phyloP scores from a whole-genome alignment of 1,140 invertebrate species.

The Maconellicoccus hirsutus region DNA sequence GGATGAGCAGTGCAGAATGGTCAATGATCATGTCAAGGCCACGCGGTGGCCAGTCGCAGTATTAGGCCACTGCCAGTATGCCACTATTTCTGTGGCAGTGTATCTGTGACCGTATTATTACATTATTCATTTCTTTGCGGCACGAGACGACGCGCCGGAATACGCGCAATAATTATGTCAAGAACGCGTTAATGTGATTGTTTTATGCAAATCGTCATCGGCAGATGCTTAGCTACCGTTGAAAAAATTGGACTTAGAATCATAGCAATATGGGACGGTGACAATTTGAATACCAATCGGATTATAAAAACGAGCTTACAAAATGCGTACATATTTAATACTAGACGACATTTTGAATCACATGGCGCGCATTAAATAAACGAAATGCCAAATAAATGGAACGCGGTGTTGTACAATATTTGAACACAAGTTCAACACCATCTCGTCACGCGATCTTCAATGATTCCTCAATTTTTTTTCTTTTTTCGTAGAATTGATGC shows the following conservation, averaged over 20 bases:
- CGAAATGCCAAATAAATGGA: neutral
- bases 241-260: neutral
- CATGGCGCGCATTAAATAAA: neutral
- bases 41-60: neutral
- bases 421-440: neutral
- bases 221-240: too few relatives aligned
- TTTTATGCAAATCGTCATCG: neutral
- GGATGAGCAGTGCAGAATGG: neutral
- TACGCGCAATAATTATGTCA: neutral
- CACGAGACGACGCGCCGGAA: constrained; percentile 5
- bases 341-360: neutral
- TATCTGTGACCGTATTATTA: constrained; percentile 1
- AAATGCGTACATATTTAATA: constrained; percentile 6
- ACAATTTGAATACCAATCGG: neutral
- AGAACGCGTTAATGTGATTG: constrained; percentile 8
- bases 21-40: constrained; percentile 3
- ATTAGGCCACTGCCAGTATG: neutral
- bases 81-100: neutral
- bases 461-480: neutral
- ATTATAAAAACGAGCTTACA: neutral
- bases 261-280: neutral
- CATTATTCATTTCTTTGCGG: neutral
- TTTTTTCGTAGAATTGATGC: too few relatives aligned
- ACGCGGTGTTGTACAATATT: constrained; percentile 1
- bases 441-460: neutral